A percentile compares a stretch with the other conserved stretches of the same genome.
phyloP scores from a whole-genome alignment of 2,888 invertebrate genomes.

The Lycia hirtaria region DNA sequence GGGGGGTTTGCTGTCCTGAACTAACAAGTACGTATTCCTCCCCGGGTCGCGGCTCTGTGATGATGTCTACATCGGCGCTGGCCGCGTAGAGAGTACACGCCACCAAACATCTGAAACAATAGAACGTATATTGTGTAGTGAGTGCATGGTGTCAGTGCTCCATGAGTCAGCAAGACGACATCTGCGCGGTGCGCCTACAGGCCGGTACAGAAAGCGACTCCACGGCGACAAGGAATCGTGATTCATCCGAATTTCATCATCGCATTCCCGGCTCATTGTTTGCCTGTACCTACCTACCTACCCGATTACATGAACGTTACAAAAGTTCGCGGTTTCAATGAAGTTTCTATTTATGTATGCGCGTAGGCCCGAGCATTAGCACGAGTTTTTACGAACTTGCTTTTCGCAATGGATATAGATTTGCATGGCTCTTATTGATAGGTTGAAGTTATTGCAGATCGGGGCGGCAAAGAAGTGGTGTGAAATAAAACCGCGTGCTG shows the following conservation, averaged over 20 bases:
- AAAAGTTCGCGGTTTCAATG: constrained; percentile 47
- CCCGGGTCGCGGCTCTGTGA: constrained; percentile 87
- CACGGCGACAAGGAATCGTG: constrained; percentile 61
- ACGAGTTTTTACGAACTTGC: constrained; percentile 45
- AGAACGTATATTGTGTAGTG: constrained; percentile 46
- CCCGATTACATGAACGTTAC: constrained; percentile 50
- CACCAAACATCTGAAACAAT: constrained; percentile 83
- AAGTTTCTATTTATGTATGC: constrained; percentile 48
- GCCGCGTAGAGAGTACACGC: constrained; percentile 74
- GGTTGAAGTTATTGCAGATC: constrained; percentile 51
- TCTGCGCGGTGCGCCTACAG: constrained; percentile 68
- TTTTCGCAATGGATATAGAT: constrained; percentile 57
- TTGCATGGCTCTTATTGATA: constrained; percentile 63
- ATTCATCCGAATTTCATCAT: constrained; percentile 73
- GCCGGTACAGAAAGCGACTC: constrained; percentile 46
- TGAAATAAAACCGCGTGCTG: constrained; percentile 61
- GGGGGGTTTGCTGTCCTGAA: constrained; percentile 77
- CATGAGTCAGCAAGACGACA: constrained; percentile 75
- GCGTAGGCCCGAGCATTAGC: constrained; percentile 41
- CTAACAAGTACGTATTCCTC: constrained; percentile 89
- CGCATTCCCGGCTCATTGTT: constrained; percentile 58
- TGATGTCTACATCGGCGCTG: constrained; percentile 84
- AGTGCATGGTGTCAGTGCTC: constrained; percentile 58
- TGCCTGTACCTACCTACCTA: constrained; percentile 33
- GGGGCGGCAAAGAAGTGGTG: constrained; percentile 61